phyloP scores from a whole-genome alignment of 2,888 invertebrate species.

The Neoascia interrupta region DNA sequence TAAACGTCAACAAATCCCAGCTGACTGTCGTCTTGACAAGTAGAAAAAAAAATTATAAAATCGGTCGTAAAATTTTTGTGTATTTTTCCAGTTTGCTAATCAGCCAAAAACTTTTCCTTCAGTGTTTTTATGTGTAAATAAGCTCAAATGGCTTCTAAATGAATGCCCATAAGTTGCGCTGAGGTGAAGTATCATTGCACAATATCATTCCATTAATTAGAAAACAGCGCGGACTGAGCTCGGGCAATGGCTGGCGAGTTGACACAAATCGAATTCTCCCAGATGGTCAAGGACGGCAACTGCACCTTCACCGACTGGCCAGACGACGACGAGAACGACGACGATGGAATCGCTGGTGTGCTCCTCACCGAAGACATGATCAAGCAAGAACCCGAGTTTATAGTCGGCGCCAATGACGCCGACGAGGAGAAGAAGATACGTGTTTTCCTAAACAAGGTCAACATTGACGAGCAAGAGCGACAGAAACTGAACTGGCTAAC shows the following conservation, averaged over 20 bases:
- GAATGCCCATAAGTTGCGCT: not conserved
- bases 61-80: no score
- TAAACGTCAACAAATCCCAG: conserved; percentile 65
- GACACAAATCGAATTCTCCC: conserved; percentile 61
- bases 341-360: conserved; percentile 11
- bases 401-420: conserved; percentile 23
- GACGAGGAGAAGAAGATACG: conserved; percentile 57
- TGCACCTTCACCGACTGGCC: conserved; percentile 59
- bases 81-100: conserved; percentile 12
- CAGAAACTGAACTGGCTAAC: conserved; percentile 50
- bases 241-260: conserved; percentile 57
- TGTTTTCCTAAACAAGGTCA: conserved; percentile 35
- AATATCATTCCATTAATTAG: conserved; percentile 47
- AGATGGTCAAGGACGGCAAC: conserved; percentile 64
- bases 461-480: conserved; percentile 38
- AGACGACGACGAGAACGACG: conserved; percentile 37
- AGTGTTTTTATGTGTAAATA: not conserved
- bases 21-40: conserved; percentile 53
- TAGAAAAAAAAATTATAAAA: conserved; percentile 28
- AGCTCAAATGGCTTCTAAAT: not conserved
- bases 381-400: conserved; percentile 59
- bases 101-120: not conserved
- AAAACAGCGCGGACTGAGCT: conserved; percentile 16
- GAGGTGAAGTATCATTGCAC: not conserved
- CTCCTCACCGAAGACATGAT: conserved; percentile 60